Evolutionary conservation across 2,113 vertebrate species (phyloP), one percentile per base, ranked within the genome.

Genomic region (Clinocottus analis): DNA sequence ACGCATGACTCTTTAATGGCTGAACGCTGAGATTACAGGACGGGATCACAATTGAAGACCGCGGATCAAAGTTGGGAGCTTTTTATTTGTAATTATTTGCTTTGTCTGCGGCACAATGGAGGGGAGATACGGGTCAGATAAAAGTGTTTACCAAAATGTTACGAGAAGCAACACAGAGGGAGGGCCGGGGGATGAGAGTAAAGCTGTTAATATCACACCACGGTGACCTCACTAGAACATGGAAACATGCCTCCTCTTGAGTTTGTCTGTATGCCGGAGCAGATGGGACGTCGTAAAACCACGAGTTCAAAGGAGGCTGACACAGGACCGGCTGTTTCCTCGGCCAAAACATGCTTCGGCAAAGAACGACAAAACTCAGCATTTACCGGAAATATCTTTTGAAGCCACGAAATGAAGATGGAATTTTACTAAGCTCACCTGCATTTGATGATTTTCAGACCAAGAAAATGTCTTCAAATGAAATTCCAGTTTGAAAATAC

Each of bases 271-370:
- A 53, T 25, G 5, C 23, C 12, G 31, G 63, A 86, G 78, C 92
- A 94, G 93, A 93, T 92, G 91, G 91, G 74, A 77, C 74, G 17
- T 63, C 88, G 85, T 91, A 91, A 94, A 94, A 84, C 72, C 45
- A 68, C 37, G 51, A 87, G 47, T 45, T 86, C 80, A 80, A 85
- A 77, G 16, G 62, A 75, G 80, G 81, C 77, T n/a, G 63, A 29
- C 23, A 27, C 12, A 58, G 61, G 39, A 60, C 14, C 5, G 47
- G 5, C 8, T 64, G 51, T 49, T 45, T 70, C 47, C n/a, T 39
- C 49, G 56, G 23, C 14, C 27, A 12, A 60, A 77, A 67, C 64
- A 69, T 5, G 58, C 53, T 55, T 33, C 7, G 29, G 39, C 5
- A 55, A 10, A 49, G 47, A 49, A 49, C 21, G 19, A 49, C 14